These are phyloP conservation scores for Lacerta agilis DNA, from an alignment of 2,797 vertebrate species.

Conservation along the genomic window DNA sequence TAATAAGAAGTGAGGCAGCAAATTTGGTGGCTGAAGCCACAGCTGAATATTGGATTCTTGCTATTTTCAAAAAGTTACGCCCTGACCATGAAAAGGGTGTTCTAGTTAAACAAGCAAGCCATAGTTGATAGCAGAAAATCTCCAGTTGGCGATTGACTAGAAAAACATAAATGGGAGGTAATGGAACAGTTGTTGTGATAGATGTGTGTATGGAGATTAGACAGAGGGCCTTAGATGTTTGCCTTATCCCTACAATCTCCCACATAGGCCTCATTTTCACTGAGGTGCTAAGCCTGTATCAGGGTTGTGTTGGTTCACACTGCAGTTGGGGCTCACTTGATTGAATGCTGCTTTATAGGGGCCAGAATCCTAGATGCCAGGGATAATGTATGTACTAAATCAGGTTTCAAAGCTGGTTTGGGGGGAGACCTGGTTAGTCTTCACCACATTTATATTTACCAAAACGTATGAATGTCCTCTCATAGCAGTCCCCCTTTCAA, in stretches of 20 bases:
- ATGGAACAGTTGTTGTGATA: neutral
- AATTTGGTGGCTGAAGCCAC: neutral
- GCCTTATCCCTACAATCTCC: neutral
- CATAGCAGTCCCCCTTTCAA: neutral
- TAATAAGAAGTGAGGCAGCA: constrained; percentile 6
- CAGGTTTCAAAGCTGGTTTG: neutral
- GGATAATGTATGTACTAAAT: neutral
- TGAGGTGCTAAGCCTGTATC: neutral
- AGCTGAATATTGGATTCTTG: neutral
- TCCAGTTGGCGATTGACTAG: neutral
- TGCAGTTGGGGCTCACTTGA: neutral
- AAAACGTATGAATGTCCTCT: neutral
- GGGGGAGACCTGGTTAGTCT: neutral
- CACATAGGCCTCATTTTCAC: neutral
- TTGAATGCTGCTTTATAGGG: neutral
- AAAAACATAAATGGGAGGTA: neutral
- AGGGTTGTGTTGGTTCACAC: neutral
- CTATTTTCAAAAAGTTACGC: neutral
- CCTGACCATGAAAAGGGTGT: neutral
- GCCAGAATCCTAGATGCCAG: neutral
- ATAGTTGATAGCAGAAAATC: constrained; percentile 19
- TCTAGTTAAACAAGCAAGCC: constrained; percentile 14
- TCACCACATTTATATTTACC: neutral
- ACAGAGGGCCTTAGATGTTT: neutral
- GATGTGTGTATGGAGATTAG: neutral